phyloP scores from a whole-genome alignment of 2,113 vertebrate species.

The Cricetomys ansorgei region DNA sequence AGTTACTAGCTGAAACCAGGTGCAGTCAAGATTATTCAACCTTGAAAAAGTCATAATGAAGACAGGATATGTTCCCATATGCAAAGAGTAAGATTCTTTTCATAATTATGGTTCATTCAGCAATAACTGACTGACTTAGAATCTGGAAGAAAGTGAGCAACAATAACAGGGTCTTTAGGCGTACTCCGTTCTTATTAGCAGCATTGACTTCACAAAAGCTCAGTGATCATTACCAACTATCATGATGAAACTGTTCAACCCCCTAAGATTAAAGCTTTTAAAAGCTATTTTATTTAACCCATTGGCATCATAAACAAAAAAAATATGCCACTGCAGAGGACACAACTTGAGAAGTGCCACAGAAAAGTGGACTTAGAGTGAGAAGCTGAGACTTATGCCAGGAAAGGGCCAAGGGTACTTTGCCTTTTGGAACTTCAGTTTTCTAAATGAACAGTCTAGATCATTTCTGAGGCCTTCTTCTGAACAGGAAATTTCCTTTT shows the following conservation, averaged over 20 bases:
- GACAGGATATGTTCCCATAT: conserved; percentile 89
- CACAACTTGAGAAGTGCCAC: conserved; percentile 44
- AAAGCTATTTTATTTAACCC: conserved; percentile 79
- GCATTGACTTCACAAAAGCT: conserved; percentile 86
- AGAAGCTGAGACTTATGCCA: conserved; percentile 15
- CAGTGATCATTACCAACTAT: conserved; percentile 85
- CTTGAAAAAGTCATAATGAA: conserved; percentile 90
- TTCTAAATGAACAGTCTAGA: neutral
- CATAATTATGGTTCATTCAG: conserved; percentile 91
- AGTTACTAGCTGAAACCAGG: conserved; percentile 89
- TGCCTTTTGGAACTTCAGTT: conserved; percentile 18
- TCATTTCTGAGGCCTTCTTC: conserved; percentile 15
- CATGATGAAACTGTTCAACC: conserved; percentile 80
- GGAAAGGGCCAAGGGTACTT: neutral
- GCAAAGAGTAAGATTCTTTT: conserved; percentile 88
- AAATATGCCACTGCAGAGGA: conserved; percentile 68
- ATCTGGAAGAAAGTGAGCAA: conserved; percentile 84
- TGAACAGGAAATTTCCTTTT: conserved; percentile 31
- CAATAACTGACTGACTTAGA: conserved; percentile 86
- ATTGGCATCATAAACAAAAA: conserved; percentile 76
- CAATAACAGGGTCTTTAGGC: conserved; percentile 84
- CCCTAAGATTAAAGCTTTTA: conserved; percentile 71
- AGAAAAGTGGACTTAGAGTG: neutral
- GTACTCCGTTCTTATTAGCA: conserved; percentile 86
- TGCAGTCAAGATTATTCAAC: conserved; percentile 90